Base-by-base conservation (phyloP, 2,888 invertebrate genomes). In the Rhingia rostrata region DNA sequence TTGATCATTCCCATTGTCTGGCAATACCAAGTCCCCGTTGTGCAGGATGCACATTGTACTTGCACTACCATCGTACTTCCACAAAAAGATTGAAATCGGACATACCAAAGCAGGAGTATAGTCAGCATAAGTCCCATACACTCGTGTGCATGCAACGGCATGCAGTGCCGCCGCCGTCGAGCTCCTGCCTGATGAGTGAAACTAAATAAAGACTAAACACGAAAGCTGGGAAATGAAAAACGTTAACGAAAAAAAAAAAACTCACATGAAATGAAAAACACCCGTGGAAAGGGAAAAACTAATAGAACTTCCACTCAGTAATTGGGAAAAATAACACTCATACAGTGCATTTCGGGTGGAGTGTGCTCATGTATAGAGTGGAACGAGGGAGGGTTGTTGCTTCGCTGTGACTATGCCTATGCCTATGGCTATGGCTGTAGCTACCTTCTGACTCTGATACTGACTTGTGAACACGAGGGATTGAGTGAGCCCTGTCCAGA, bases 241-340 rank as follows among this genome's bases (percentile, higher is more conserved):
- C 7, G 32, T 30, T 9, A 10, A 30, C n/a, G 63, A 66, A 72
- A 66, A 33, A 60, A 43, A 32, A 41, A 37, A 64, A 53, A 63
- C 14, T 33, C 2, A 4, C 30, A 35, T 4, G 41, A 66, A 41
- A 30, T 14, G 22, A 39, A 47, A 51, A 43, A 60, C 43, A 33
- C n/a, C 49, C 60, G 51, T 22, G 39, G 35, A 63, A 61, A 64
- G 66, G 51, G 60, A 53, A 74, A 78, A 79, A 63, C 61, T 64
- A 69, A 70, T 73, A 69, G 47, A 72, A 84, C 43, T 84, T 80
- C 80, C 83, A 84, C 83, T 84, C 83, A 84, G 79, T 80, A 79
- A 80, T 84, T 84, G 69, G 69, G 74, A 73, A 64, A 73, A 74
- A 74, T 84, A 74, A 74, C 64, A 74, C 83, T 80, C 83, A 45